Conservation (phyloP, 1,140 invertebrate genomes). For the Bombus ignitus region DNA sequence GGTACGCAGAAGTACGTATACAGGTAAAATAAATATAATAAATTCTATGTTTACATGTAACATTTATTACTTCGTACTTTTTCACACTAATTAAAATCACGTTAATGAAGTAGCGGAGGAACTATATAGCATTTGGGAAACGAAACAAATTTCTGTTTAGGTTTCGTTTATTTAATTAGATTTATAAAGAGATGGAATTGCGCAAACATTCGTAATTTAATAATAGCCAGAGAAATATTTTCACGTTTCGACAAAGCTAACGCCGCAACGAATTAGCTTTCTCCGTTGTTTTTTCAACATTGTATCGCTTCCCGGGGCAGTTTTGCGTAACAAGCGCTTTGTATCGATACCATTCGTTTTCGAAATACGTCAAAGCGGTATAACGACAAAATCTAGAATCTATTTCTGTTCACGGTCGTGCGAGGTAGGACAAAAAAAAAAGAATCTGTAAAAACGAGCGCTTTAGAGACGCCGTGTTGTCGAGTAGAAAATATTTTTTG, state of each 20-base stretch:
- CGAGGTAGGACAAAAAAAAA: no score
- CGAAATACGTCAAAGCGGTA: not conserved
- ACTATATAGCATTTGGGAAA: accelerated
- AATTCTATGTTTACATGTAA: no score
- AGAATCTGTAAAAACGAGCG: not conserved
- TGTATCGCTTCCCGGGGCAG: not conserved
- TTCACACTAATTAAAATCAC: no score
- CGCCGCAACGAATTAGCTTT: not conserved
- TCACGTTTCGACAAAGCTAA: no score
- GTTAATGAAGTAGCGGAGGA: no score
- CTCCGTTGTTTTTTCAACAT: not conserved
- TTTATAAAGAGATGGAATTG: not conserved
- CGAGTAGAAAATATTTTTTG: not conserved
- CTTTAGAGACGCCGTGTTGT: no score
- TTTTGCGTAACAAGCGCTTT: not conserved
- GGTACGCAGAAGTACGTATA: no score
- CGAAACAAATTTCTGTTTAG: no score
- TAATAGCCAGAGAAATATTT: not conserved
- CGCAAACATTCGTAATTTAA: not conserved
- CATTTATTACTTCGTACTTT: no score
- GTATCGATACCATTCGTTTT: not conserved
- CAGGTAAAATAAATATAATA: no score
- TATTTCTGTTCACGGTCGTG: not conserved
- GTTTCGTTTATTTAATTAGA: not conserved
- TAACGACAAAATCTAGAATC: not conserved